Base-by-base conservation (phyloP, 2,797 vertebrate species). In the Micromesistius poutassou region DNA sequence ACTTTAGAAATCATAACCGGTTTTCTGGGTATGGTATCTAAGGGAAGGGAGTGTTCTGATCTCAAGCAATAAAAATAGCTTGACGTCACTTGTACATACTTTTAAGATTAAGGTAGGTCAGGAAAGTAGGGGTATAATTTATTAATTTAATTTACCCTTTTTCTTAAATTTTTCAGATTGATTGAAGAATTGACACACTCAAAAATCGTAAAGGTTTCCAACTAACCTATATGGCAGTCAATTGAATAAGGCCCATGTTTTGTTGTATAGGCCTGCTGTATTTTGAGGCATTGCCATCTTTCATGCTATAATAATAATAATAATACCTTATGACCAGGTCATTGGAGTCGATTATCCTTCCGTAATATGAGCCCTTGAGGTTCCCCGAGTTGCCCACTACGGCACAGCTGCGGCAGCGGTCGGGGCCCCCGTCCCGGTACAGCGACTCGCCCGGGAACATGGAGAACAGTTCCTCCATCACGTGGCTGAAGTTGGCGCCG, bases 381-480 rank as follows among this genome's bases (percentile, higher is more conserved):
- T 97, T 98, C 22, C 97, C 97, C 0, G 97, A 98, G 90, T 98
- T 98, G 73, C 97, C 97, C 82, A 98, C 96, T 0, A 98, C 95
- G 0, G 97, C 93, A 0, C 97, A 98, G 25, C 92, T 95, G 81
- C 96, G 89, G 91, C 97, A 98, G 19, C 89, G 89, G 13, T 88
- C 84, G 0, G 87, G 79, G 70, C 88, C 74, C 72, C 91, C 89
- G 38, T 94, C 92, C 88, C 93, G 87, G 89, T 94, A 88, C 0
- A 92, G 91, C 42, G 93, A 90, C 2, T 94, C 83, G 2, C 93
- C 92, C 0, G 95, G 96, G 81, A 97, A 92, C 74, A 96, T 10
- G 6, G 71, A 88, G 88, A 98, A 98, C 81, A 98, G 81, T 77
- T 95, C 93, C 78, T 91, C 88, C 80, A 97, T 84, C 46, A 95